phyloP scores from a whole-genome alignment of 2,888 invertebrate species.

The Eupithecia insigniata region DNA sequence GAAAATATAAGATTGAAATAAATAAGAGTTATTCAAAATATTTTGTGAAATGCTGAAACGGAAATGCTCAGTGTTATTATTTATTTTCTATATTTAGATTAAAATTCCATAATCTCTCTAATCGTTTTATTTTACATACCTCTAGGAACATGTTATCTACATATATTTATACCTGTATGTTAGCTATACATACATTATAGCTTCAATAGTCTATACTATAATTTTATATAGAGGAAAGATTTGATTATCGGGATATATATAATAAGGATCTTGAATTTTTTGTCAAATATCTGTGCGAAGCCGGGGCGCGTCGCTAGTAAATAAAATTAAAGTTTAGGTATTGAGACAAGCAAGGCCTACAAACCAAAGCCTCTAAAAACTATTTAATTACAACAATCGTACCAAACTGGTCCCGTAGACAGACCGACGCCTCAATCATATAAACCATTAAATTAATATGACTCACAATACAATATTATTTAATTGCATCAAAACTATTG shows the following conservation, averaged over 20 bases:
- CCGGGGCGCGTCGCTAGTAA: too few relatives aligned
- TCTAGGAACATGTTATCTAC: too few relatives aligned
- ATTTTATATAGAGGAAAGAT: too few relatives aligned
- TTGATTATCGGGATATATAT: too few relatives aligned
- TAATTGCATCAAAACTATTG: constrained; percentile 52
- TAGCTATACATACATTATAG: too few relatives aligned
- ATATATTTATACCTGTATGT: too few relatives aligned
- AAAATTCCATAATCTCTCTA: neutral
- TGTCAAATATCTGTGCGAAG: too few relatives aligned
- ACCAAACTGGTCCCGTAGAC: constrained; percentile 36
- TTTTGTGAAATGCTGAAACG: neutral
- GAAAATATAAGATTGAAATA: too few relatives aligned
- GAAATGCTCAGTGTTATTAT: neutral
- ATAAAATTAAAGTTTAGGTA: neutral
- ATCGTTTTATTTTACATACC: neutral
- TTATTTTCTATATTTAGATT: neutral
- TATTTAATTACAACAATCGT: constrained; percentile 31
- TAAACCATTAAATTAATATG: constrained; percentile 44
- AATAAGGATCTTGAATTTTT: too few relatives aligned
- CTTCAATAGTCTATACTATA: too few relatives aligned
- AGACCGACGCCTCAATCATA: constrained; percentile 42
- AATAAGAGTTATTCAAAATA: too few relatives aligned
- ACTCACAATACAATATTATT: constrained; percentile 44
- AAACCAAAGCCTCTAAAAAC: constrained; percentile 16
- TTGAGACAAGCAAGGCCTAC: neutral